Base-by-base conservation (phyloP, 2,888 invertebrate genomes). In the Oscheius sp. region DNA sequence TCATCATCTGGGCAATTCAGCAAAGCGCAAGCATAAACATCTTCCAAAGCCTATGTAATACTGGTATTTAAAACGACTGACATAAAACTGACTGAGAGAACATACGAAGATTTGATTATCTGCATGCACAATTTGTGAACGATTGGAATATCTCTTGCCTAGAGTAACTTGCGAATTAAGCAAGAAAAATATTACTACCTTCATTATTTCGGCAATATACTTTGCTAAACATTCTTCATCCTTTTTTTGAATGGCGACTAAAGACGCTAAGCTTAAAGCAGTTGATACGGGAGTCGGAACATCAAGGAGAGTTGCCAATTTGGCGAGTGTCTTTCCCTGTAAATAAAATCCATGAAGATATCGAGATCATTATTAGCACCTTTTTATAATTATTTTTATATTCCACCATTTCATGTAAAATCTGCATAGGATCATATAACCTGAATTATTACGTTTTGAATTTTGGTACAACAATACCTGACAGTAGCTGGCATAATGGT, bases 51-150 rank as follows among this genome's bases (percentile, higher is more conserved):
- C 80, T 80, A 29, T 12, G 16, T 9, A 45, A 45, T 9, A 12
- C 16, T 45, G 16, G 45, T 45, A 16, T 12, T 12, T 45, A 12
- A 16, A 12, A 45, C 45, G 16, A 16, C 45, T 18, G 49, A 13
- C 13, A 49, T 7, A 35, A n/a, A 35, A 27, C 46, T 25, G 16
- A 77, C 77, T 25, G 77, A 70, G 0, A 72, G 72, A 9, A 74
- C 72, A 63, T 75, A 73, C 0, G 70, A 56, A n/a, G 76, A 76
- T 2, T 76, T 12, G 64, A 81, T 75, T 6, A 81, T 76, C 46
- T 76, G 41, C 75, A 82, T 73, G 69, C 81, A 83, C 9, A 83
- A 68, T 27, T 82, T 74, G 71, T 83, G 79, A 45, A 83, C 83
- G 0, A 83, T 80, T 0, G 77, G 75, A 2, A 83, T 72, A 29